These are phyloP conservation scores for Lucilia cuprina DNA, from an alignment of 1,140 invertebrate species.

Conservation along the genomic window DNA sequence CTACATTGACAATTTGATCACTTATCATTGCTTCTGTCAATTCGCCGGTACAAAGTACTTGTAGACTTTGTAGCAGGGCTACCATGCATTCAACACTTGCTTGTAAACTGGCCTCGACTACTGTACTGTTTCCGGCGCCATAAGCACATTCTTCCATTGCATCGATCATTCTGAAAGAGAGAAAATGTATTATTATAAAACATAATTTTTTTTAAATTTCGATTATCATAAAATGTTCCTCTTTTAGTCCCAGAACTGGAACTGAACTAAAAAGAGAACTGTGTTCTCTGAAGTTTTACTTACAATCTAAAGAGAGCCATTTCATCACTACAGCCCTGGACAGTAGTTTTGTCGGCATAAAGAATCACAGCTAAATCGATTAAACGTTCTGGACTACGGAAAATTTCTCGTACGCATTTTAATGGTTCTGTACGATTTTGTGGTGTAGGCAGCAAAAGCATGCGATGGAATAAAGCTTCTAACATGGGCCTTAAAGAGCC, in stretches of 20 bases:
- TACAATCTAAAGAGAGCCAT: conserved; percentile 90
- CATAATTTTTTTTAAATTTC: no score
- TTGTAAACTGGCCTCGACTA: conserved; percentile 75
- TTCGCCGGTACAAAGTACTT: conserved; percentile 78
- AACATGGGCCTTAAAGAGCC: conserved; percentile 84
- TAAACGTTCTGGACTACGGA: conserved; percentile 74
- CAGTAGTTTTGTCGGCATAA: conserved; percentile 75
- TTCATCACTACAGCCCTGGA: conserved; percentile 82
- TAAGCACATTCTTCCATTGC: conserved; percentile 84
- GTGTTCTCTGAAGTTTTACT: no score
- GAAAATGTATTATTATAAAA: no score
- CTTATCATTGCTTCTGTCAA: conserved; percentile 67
- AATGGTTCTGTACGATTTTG: conserved; percentile 84
- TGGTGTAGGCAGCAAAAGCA: conserved; percentile 86
- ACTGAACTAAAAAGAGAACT: no score
- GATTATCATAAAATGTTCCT: no score
- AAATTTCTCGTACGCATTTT: conserved; percentile 78
- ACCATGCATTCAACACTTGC: conserved; percentile 86
- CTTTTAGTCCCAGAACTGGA: no score
- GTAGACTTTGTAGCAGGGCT: conserved; percentile 81
- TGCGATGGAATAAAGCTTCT: conserved; percentile 90
- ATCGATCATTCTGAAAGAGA: conserved; percentile 78
- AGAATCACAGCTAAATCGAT: conserved; percentile 76
- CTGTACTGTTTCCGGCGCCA: conserved; percentile 67
- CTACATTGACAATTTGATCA: conserved; percentile 66